These are phyloP conservation scores for Zhengitettix transpicula DNA, from an alignment of 2,888 invertebrate genomes.

Conservation along the genomic window DNA sequence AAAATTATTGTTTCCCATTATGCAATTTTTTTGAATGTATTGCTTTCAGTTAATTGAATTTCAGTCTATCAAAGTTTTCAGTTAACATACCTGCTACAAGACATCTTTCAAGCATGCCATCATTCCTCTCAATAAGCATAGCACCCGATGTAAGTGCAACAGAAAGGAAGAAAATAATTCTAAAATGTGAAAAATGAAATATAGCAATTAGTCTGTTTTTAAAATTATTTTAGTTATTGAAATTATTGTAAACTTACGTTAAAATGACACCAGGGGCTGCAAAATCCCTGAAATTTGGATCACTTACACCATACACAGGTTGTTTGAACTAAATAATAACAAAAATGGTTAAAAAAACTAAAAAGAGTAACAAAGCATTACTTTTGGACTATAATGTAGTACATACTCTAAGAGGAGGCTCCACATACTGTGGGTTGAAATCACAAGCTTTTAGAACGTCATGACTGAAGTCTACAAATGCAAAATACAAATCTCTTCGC, in stretches of 20 bases:
- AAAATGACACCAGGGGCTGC: conserved; percentile 86
- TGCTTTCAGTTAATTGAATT: not conserved
- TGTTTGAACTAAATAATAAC: conserved; percentile 48
- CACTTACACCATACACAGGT: conserved; percentile 56
- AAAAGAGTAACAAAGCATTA: not conserved
- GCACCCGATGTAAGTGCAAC: conserved; percentile 84
- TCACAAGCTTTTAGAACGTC: conserved; percentile 44
- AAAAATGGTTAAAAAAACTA: not conserved
- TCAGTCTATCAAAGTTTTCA: not conserved
- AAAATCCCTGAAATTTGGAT: conserved; percentile 83
- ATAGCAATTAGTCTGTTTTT: not conserved
- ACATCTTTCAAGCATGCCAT: conserved; percentile 77
- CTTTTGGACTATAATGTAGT: not conserved
- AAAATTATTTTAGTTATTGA: not conserved
- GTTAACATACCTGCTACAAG: conserved; percentile 54
- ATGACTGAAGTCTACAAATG: conserved; percentile 55
- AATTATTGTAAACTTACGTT: conserved; percentile 42
- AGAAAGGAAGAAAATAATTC: conserved; percentile 85
- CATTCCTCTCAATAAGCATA: conserved; percentile 75
- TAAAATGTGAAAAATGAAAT: conserved; percentile 24
- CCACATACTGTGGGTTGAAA: conserved; percentile 42
- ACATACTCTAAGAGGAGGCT: conserved; percentile 44
- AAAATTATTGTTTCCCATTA: not conserved
- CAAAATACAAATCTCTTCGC: conserved; percentile 50
- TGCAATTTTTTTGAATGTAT: not conserved